Percentiles rank a stretch among this genome's conserved stretches.
phyloP scores from a whole-genome alignment of 2,797 vertebrate genomes.

The Champsocephalus esox region DNA sequence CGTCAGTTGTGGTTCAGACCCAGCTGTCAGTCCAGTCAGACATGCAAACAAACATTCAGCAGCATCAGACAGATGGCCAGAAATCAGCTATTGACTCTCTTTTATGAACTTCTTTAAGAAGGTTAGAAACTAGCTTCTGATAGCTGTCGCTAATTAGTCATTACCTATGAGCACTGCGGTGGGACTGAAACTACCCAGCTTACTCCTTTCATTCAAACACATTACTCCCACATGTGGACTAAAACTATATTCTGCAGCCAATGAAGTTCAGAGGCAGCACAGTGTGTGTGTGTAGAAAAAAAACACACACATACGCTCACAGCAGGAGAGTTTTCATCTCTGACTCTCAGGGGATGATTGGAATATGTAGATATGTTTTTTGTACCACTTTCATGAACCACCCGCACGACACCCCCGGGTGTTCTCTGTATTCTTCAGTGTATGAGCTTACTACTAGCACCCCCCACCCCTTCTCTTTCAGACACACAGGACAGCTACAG shows the following conservation, averaged over 20 bases:
- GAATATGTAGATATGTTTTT: constrained; percentile 79
- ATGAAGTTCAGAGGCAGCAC: constrained; percentile 73
- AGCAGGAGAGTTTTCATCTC: constrained; percentile 79
- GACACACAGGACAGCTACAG: constrained; percentile 59
- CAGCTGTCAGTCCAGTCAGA: constrained; percentile 48
- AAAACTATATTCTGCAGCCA: constrained; percentile 78
- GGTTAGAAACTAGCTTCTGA: constrained; percentile 54
- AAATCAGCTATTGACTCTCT: constrained; percentile 16
- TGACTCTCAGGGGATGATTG: constrained; percentile 76
- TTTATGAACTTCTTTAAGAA: constrained; percentile 42
- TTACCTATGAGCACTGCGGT: constrained; percentile 62
- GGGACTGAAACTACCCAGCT: constrained; percentile 75
- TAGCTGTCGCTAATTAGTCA: constrained; percentile 73
- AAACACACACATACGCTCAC: constrained; percentile 52
- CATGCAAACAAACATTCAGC: constrained; percentile 52
- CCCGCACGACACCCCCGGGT: constrained; percentile 74
- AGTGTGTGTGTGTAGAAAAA: constrained; percentile 33
- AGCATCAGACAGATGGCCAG: constrained; percentile 46
- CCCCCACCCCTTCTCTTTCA: constrained; percentile 42
- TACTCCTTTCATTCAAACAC: constrained; percentile 82
- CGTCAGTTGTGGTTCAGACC: constrained; percentile 35
- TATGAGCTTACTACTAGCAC: constrained; percentile 72
- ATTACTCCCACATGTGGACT: constrained; percentile 79
- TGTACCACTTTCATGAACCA: constrained; percentile 76
- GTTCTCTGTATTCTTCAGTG: constrained; percentile 63